These are phyloP conservation scores for Uria lomvia DNA, from an alignment of 2,113 vertebrate species.

Conservation along the genomic window DNA sequence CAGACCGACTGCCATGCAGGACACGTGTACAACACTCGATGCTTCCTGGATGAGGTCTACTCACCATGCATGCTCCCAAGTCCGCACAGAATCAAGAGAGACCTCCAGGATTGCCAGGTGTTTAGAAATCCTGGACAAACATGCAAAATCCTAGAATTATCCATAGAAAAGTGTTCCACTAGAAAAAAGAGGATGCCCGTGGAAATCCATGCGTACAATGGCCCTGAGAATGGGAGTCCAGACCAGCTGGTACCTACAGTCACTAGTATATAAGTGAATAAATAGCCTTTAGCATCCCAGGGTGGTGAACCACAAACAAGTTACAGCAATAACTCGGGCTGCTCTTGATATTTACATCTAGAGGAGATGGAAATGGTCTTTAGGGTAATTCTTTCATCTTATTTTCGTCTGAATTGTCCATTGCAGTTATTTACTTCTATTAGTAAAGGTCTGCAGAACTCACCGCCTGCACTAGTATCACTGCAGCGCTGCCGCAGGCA, in stretches of 20 bases:
- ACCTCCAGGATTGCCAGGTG: not conserved
- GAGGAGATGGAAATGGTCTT: not conserved
- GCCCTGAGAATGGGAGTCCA: not conserved
- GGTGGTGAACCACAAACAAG: not conserved
- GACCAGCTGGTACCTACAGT: not conserved
- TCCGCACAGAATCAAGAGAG: not conserved
- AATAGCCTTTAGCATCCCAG: not conserved
- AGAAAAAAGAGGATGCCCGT: not conserved
- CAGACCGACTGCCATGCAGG: not conserved
- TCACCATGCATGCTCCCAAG: not conserved
- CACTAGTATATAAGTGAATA: not conserved
- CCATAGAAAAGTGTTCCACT: not conserved
- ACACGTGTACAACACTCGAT: accelerated
- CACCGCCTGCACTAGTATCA: not conserved
- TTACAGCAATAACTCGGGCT: not conserved
- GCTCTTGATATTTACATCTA: not conserved
- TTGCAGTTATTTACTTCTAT: not conserved
- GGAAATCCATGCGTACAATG: not conserved
- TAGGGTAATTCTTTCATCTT: not conserved
- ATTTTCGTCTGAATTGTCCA: not conserved
- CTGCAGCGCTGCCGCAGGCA: not conserved
- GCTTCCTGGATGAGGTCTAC: not conserved
- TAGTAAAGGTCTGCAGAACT: not conserved
- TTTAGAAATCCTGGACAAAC: not conserved
- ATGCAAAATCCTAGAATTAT: not conserved